A percentile compares a stretch with the other conserved stretches of the same genome.
These are phyloP conservation scores for Aviceda subcristata DNA, from an alignment of 2,113 vertebrate genomes.

Conservation along the genomic window DNA sequence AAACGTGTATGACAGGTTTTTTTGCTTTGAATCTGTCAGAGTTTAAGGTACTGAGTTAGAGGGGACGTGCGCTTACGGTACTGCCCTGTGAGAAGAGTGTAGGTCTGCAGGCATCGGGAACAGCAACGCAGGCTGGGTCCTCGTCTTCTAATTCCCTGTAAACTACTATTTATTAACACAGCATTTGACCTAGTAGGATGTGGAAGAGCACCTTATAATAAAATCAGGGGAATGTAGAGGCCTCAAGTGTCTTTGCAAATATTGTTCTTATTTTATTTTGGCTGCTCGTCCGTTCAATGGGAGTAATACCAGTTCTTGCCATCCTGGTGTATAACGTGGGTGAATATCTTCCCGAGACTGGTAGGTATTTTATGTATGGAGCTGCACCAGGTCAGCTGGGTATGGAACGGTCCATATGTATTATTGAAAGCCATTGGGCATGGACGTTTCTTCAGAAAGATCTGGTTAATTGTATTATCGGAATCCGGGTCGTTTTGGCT, in stretches of 20 bases:
- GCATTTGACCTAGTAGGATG: not conserved
- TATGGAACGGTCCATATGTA: accelerated
- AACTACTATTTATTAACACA: not conserved
- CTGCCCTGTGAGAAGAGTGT: not conserved
- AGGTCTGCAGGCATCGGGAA: not conserved
- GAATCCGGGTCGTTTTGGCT: not conserved
- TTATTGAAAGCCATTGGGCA: not conserved
- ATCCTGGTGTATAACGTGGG: not conserved
- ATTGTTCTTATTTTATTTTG: not conserved
- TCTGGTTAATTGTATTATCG: not conserved
- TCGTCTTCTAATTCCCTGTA: not conserved
- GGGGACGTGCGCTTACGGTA: accelerated
- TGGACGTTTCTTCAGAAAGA: not conserved
- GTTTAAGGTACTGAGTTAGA: not conserved
- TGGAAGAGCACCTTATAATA: not conserved
- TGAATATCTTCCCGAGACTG: not conserved
- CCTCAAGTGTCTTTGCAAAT: not conserved
- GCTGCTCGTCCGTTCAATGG: too few species aligned
- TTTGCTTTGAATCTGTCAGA: not conserved
- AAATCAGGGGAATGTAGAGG: not conserved
- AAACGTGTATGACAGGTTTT: not conserved
- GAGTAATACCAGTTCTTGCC: not conserved
- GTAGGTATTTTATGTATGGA: not conserved
- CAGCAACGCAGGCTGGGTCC: accelerated
- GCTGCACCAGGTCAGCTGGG: not conserved